Conservation (phyloP, 1,140 invertebrate species). For the Eupeodes corollae region DNA sequence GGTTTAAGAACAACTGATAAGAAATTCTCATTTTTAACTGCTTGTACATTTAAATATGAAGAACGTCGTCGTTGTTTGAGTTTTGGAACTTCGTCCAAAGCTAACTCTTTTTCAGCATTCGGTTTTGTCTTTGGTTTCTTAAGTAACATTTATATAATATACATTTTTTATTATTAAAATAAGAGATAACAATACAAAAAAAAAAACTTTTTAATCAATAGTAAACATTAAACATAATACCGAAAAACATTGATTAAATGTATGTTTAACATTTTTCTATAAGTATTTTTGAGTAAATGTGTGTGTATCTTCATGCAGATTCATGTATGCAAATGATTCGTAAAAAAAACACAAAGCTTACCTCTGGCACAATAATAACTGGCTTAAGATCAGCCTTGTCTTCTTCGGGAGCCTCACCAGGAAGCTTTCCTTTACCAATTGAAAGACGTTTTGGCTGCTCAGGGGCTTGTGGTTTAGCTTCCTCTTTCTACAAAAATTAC, state of each 20-base stretch:
- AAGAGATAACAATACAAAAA: no score
- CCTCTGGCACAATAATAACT: conserved; percentile 33
- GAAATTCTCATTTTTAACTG: conserved; percentile 38
- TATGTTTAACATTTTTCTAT: no score
- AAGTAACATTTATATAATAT: no score
- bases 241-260: no score
- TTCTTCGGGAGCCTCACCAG: conserved; percentile 17
- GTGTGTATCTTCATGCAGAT: no score
- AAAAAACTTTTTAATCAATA: no score
- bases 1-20: conserved; percentile 50
- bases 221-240: no score
- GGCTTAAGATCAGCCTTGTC: conserved; percentile 24
- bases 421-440: conserved; percentile 31
- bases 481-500: conserved; percentile 16
- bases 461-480: conserved; percentile 7
- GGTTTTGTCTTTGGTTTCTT: no score
- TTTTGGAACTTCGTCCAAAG: no score
- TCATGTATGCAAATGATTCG: neutral
- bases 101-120: no score
- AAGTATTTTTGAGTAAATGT: no score
- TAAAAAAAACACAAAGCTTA: conserved; percentile 8
- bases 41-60: conserved; percentile 26
- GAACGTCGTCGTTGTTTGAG: conserved; percentile 28
- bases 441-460: conserved; percentile 21
- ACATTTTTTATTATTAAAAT: no score